Conservation (phyloP, 1,140 invertebrate genomes). For the Drosophila micromelanica region DNA sequence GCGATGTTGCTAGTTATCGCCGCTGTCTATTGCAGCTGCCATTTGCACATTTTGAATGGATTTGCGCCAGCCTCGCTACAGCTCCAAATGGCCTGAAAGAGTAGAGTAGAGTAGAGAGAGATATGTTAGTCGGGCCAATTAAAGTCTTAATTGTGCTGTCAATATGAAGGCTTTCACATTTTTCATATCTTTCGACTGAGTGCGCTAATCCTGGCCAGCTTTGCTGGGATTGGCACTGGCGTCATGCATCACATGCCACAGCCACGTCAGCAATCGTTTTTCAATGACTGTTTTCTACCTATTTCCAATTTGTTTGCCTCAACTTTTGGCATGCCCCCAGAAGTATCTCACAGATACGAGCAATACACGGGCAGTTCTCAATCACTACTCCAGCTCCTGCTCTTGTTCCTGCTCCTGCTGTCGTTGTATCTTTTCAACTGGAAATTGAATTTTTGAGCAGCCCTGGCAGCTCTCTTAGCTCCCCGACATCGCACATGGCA, state of each 20-base stretch:
- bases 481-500: slow-evolving; percentile 44
- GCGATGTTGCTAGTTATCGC: slow-evolving; percentile 41
- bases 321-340: not conserved
- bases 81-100: slow-evolving; percentile 26
- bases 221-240: not conserved
- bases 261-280: slow-evolving; percentile 78
- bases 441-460: slow-evolving; percentile 82
- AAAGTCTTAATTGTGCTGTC: slow-evolving; percentile 75
- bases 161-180: slow-evolving; percentile 60
- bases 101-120: not conserved
- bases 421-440: slow-evolving; percentile 70
- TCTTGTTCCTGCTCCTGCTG: slow-evolving; percentile 5
- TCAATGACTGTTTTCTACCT: slow-evolving; percentile 75
- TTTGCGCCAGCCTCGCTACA: slow-evolving; percentile 34
- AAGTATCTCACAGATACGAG: slow-evolving; percentile 34
- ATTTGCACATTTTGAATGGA: slow-evolving; percentile 51
- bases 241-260: slow-evolving; percentile 55
- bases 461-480: slow-evolving; percentile 42
- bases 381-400: not conserved
- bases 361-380: slow-evolving; percentile 18
- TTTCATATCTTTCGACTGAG: slow-evolving; percentile 35
- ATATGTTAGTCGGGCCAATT: slow-evolving; percentile 64
- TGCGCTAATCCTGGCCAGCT: slow-evolving; percentile 46
- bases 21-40: slow-evolving; percentile 39
- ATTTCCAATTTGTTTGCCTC: slow-evolving; percentile 72